Base-by-base conservation (phyloP, 2,888 invertebrate genomes). In the Idaea biselata region DNA sequence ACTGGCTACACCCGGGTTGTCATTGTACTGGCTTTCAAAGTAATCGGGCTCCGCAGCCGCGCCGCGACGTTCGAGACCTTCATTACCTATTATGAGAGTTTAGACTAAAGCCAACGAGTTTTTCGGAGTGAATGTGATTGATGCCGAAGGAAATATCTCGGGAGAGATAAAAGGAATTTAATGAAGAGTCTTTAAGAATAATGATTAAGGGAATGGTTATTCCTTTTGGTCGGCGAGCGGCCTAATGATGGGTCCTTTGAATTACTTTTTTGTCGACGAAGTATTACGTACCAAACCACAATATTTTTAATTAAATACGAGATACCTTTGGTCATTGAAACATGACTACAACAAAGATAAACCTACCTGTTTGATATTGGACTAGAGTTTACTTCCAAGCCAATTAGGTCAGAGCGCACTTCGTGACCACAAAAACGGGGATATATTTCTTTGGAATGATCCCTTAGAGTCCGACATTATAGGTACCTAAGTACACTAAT, bases 51-150 rank as follows among this genome's bases (percentile, higher is more conserved):
- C 81, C 84, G 76, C 91, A 91, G 89, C 87, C 88, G 81, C 44
- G 44, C 85, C 85, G 82, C 85, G 82, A 81, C 89, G 87, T 89
- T 89, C 86, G 84, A 83, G 86, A 87, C 89, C 89, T 91, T 89
- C 89, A 92, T 91, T 91, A 91, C 91, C 91, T 91, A 91, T 91
- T 92, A 92, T 90, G 91, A 91, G 91, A 91, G 89, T 92, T 92
- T 91, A 91, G 90, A 91, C 91, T 91, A 89, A 91, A 90, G 90
- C 90, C 90, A 91, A 90, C 88, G 89, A 91, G 90, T 91, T 91
- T 91, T 91, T 91, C 86, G 85, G 80, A 91, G 87, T 89, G 89
- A 90, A 91, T 91, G 90, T 92, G 92, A 92, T 92, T 92, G 92
- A 92, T 92, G 91, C 90, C 84, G 79, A 85, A 90, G 88, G 87